Evolutionary conservation across 2,888 invertebrate species (phyloP).

Genomic region (Drosophila leonis): DNA sequence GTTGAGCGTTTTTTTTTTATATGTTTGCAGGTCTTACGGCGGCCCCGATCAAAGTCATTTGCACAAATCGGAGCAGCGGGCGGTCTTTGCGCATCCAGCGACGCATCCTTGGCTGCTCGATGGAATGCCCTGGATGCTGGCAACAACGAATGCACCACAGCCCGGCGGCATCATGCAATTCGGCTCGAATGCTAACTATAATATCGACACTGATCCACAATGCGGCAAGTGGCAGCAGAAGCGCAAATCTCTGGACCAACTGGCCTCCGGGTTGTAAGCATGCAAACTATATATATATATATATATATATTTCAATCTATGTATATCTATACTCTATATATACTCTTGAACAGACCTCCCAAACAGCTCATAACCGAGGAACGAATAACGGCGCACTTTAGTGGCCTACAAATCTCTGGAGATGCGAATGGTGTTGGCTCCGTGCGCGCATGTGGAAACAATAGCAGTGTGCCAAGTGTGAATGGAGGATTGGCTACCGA

Average conservation of each 20-base stretch:
- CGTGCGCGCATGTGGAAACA: slow-evolving; percentile 32
- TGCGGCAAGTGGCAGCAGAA: slow-evolving; percentile 76
- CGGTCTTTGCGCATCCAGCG: slow-evolving; percentile 48
- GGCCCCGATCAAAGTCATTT: slow-evolving; percentile 44
- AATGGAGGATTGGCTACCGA: slow-evolving; percentile 69
- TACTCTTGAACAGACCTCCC: slow-evolving; percentile 85
- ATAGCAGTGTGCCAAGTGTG: slow-evolving; percentile 45
- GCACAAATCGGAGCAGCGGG: slow-evolving; percentile 51
- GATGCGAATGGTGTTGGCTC: slow-evolving; percentile 60
- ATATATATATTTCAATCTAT: neutral
- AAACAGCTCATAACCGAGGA: slow-evolving; percentile 94
- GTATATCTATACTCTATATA: neutral
- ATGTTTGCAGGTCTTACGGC: slow-evolving; percentile 52
- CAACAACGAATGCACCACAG: slow-evolving; percentile 84
- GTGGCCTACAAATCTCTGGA: slow-evolving; percentile 90
- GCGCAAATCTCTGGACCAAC: slow-evolving; percentile 77
- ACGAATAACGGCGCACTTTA: slow-evolving; percentile 93
- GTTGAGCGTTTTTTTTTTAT: neutral
- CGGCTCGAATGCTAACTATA: slow-evolving; percentile 54
- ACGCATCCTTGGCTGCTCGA: slow-evolving; percentile 83
- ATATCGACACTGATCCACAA: slow-evolving; percentile 49
- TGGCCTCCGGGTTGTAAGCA: slow-evolving; percentile 86
- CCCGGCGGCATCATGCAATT: slow-evolving; percentile 82
- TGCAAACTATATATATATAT: neutral
- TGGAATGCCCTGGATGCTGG: slow-evolving; percentile 86